Base-by-base conservation (phyloP, 2,888 invertebrate species). In the Endotricha flammealis region DNA sequence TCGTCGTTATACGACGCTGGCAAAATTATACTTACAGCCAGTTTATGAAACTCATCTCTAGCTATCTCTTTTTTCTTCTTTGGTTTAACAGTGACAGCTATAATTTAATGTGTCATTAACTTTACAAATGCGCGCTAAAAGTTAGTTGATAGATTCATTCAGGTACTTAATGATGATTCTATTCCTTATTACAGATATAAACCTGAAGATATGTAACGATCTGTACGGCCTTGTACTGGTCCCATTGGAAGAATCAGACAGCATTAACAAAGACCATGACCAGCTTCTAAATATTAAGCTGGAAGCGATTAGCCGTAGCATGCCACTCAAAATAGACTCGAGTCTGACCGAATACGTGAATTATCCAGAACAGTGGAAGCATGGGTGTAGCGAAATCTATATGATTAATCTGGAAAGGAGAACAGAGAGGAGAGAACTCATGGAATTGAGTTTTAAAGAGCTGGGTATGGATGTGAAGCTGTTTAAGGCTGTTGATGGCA, bases 391-490 rank as follows among this genome's bases (percentile, higher is more conserved):
- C 66, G 88, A 92, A 63, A 91, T 98, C 32, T 99, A 91, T 64
- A 91, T 99, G 91, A 98, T 99, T 9, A 99, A 99, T 79, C 82
- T 99, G 42, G 85, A 91, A 45, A 85, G 99, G 37, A 87, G 99
- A 36, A 89, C 90, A 0, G 95, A 97, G 57, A 87, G 98, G 39
- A 82, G 93, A 25, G 58, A 70, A 4, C 88, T 95, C 51, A 99
- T 99, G 98, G 72, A 90, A 36, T 64, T 85, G 22, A 91, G 92
- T 41, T 94, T 99, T 51, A 87, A 91, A 28, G 93, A 94, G 53
- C 79, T 98, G 0, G 96, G 96, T 0, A 83, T 98, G 53, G 88
- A 92, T n/a, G 93, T 90, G 1, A 91, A 91, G 34, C 66, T 90
- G 35, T 75, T 95, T n/a, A 89, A 92, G 41, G 98, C 97, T 2